These are phyloP conservation scores for Morbakka virulenta DNA, from an alignment of 30 jellyfish, hydroid and myxozoan species.

Conservation along the genomic window DNA sequence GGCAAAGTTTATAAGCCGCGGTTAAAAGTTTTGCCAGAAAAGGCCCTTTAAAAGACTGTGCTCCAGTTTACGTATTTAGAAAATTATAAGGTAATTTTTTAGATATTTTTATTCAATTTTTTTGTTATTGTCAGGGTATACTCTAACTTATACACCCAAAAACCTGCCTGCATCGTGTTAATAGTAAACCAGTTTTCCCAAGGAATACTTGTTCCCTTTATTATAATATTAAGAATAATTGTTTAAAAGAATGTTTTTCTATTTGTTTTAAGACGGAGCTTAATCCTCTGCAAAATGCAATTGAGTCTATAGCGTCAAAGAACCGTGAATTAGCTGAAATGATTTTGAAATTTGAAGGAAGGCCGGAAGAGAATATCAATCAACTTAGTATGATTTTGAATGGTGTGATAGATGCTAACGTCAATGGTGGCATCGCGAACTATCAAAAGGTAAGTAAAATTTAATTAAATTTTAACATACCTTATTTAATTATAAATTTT, in stretches of 20 bases:
- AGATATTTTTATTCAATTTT: background rate
- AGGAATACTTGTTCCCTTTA: too few species aligned
- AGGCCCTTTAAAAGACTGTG: too few species aligned
- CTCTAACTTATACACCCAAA: background rate
- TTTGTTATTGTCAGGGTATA: background rate
- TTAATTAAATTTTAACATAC: background rate
- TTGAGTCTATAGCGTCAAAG: constrained; percentile 67
- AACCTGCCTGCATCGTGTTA: background rate
- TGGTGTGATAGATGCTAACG: constrained; percentile 98
- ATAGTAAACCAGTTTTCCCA: background rate
- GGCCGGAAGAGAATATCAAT: constrained; percentile 57
- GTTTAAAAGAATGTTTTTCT: background rate
- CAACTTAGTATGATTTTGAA: constrained; percentile 91
- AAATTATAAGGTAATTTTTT: too few species aligned
- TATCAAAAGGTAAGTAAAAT: constrained; percentile 69
- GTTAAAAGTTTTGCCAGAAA: too few species aligned
- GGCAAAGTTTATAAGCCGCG: too few species aligned
- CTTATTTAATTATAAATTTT: too few species aligned
- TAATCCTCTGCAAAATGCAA: constrained; percentile 85
- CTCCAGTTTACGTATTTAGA: too few species aligned
- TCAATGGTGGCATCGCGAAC: constrained; percentile 94
- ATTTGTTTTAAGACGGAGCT: constrained; percentile 64
- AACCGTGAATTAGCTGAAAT: constrained; percentile 66
- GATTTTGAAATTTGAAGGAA: constrained; percentile 34
- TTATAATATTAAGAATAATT: too few species aligned